A percentile compares a stretch with the other conserved stretches of the same genome.
These are phyloP conservation scores for Peromyscus leucopus DNA, from an alignment of 2,113 vertebrate genomes.

Conservation along the genomic window DNA sequence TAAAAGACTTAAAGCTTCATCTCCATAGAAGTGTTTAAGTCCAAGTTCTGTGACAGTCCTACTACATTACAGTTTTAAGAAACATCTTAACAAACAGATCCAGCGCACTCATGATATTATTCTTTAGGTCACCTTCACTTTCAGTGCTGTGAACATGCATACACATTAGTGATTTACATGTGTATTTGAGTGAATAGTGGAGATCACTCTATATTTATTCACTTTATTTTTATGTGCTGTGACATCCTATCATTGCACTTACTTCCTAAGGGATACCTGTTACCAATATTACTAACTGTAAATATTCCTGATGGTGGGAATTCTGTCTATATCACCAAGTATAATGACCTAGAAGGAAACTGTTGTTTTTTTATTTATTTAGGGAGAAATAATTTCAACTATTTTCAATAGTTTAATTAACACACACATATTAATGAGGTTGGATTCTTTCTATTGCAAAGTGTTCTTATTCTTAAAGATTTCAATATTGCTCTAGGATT, in stretches of 20 bases:
- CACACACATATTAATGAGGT: not conserved
- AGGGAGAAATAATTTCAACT: not conserved
- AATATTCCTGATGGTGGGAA: not conserved
- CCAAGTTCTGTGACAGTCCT: not conserved
- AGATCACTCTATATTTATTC: not conserved
- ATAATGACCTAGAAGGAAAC: not conserved
- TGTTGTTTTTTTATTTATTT: not conserved
- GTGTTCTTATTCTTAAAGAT: not conserved
- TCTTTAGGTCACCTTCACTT: not conserved
- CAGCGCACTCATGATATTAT: not conserved
- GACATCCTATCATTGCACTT: no score
- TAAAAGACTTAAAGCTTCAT: not conserved
- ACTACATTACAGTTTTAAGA: not conserved
- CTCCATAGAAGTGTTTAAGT: not conserved
- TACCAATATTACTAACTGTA: not conserved
- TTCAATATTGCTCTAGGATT: not conserved
- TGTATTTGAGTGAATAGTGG: not conserved
- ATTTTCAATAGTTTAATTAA: not conserved
- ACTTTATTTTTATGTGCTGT: not conserved
- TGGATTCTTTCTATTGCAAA: not conserved
- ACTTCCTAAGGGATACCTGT: not conserved
- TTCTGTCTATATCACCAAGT: no score
- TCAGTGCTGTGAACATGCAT: not conserved
- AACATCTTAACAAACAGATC: not conserved
- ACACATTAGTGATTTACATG: no score